Percentiles rank a stretch among this genome's conserved stretches.
These are phyloP conservation scores for Lipotes vexillifer DNA, from an alignment of 2,113 vertebrate genomes.

Conservation along the genomic window DNA sequence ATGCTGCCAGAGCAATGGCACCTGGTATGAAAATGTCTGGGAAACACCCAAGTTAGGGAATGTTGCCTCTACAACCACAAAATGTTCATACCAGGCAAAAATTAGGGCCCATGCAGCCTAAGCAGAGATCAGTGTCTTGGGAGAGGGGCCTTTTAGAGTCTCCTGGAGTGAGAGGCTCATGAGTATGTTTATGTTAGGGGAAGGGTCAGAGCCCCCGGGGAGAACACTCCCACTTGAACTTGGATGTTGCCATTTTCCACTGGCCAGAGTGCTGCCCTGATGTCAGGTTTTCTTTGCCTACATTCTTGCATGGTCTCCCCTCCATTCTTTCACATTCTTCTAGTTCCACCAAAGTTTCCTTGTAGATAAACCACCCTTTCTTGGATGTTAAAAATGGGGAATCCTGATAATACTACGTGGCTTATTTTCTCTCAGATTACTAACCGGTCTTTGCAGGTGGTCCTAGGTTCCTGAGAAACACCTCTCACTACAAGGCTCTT, in stretches of 20 bases:
- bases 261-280: not conserved
- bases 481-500: not conserved
- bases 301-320: not conserved
- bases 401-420: not conserved
- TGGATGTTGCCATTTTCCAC: not conserved
- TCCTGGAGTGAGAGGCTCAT: not conserved
- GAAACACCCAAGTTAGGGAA: not conserved
- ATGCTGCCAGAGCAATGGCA: not conserved
- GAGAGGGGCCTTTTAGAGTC: not conserved
- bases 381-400: not conserved
- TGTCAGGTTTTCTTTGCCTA: not conserved
- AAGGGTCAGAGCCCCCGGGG: too few species aligned
- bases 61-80: not conserved
- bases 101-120: not conserved
- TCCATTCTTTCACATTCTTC: not conserved
- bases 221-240: not conserved
- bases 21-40: not conserved
- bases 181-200: not conserved
- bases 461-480: not conserved
- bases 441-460: not conserved
- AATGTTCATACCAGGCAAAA: not conserved
- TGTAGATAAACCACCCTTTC: not conserved
- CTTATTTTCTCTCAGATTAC: not conserved
- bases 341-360: not conserved
- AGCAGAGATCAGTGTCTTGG: not conserved